Base-by-base conservation (phyloP, 2,113 vertebrate species). In the Petroica traversi region DNA sequence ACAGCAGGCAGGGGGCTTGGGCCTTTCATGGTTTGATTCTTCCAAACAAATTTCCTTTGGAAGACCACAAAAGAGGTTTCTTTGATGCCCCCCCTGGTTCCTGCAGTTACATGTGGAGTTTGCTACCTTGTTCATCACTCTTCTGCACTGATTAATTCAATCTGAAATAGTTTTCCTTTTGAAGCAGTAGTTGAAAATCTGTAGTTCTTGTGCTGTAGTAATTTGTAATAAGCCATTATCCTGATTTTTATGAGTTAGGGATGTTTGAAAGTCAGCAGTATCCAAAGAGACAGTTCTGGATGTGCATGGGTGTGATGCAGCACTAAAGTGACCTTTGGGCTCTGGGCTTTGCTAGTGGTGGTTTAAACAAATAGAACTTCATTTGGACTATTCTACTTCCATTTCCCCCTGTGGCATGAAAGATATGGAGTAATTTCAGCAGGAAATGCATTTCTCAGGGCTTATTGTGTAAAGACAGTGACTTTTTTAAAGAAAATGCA, bases 21-120 rank as follows among this genome's bases (percentile, higher is more conserved):
- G 6, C n/a, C 49, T 72, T 63, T 3, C 0, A 0, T 75, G 10
- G 8, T n/a, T 68, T 64, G 45, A 5, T 13, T 74, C 46, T 69
- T 66, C 31, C 46, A 61, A 68, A 54, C 2, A 33, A 5, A 36
- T 58, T 52, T 74, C 46, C 34, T 66, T 34, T 87, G 63, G 11
- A 69, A 58, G 23, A 15, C 13, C 25, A 57, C 20, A 62, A 9
- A 23, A 62, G 14, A 69, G 8, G 6, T 26, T 23, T 75, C 9
- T 59, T 24, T 22, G 25, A 19, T 19, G 26, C 17, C 19, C 1
- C 1, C 14, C 1, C 18, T 2, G 5, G 6, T 62, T 74, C 22
- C 69, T 67, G 87, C 51, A 19, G 45, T 29, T 73, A 10, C 5
- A 2, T 7, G 4, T 2, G 10, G n/a, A n/a, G 17, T 62, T 85